Percentiles rank a stretch among this genome's conserved stretches.
These are phyloP conservation scores for Caradrina kadenii DNA, from an alignment of 2,888 invertebrate genomes.

Conservation along the genomic window DNA sequence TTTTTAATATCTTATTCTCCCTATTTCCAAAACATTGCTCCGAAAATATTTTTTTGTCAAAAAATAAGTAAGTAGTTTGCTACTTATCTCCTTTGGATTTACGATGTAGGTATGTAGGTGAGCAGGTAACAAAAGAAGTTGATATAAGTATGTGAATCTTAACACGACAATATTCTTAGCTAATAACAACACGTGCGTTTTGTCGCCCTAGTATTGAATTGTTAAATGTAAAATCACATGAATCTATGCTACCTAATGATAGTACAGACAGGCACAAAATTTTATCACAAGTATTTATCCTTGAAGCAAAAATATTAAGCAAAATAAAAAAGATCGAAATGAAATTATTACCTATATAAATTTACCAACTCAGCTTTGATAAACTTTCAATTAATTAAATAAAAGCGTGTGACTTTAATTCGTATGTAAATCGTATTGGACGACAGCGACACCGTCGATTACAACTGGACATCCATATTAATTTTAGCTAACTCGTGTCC, in stretches of 20 bases:
- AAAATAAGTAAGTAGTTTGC: neutral
- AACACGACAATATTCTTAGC: constrained; percentile 46
- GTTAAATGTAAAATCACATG: constrained; percentile 79
- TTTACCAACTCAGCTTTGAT: constrained; percentile 19
- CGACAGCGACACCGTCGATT: constrained; percentile 76
- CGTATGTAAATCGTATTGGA: constrained; percentile 75
- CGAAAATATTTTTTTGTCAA: neutral
- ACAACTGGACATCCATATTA: constrained; percentile 84
- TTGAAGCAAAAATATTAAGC: neutral
- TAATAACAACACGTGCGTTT: constrained; percentile 75
- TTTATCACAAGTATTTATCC: neutral
- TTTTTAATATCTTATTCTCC: too few relatives aligned
- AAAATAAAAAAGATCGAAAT: neutral
- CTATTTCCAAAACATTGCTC: neutral
- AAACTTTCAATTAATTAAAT: constrained; percentile 58
- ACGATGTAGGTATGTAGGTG: neutral
- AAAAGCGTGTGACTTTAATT: constrained; percentile 63
- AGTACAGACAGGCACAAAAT: constrained; percentile 74
- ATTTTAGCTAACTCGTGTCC: constrained; percentile 69
- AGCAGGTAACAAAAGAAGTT: constrained; percentile 19
- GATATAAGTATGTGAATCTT: constrained; percentile 37
- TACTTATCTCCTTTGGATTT: neutral
- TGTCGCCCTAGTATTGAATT: constrained; percentile 74
- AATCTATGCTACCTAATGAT: constrained; percentile 75
- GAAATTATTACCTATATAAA: neutral